phyloP scores from a whole-genome alignment of 2,797 vertebrate species.

The Heliangelus exortis region DNA sequence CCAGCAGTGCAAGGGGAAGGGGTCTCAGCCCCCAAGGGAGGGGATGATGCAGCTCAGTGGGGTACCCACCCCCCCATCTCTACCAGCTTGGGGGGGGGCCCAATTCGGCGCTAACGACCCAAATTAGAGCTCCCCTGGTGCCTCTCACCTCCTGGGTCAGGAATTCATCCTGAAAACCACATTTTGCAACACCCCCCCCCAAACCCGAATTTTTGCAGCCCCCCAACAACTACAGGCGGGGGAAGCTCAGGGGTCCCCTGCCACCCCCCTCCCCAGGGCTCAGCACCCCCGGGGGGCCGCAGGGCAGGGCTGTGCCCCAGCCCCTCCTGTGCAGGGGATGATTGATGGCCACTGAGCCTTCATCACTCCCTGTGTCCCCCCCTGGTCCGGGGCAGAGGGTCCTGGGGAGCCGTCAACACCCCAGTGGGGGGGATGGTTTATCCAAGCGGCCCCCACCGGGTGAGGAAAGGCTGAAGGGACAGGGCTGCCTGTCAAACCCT shows the following conservation, averaged over 20 bases:
- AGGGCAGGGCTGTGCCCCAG: not conserved
- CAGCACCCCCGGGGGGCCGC: not conserved
- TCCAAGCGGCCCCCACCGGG: not conserved
- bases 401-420: not conserved
- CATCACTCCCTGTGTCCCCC: not conserved
- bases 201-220: too few relatives aligned
- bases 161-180: not conserved
- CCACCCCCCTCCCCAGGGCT: not conserved
- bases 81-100: fast-evolving
- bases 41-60: not conserved
- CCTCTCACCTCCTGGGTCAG: not conserved
- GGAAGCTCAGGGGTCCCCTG: not conserved
- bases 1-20: fast-evolving
- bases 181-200: not conserved
- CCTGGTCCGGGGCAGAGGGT: not conserved
- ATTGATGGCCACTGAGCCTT: not conserved
- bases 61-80: not conserved
- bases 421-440: not conserved
- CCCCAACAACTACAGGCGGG: fast-evolving
- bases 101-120: not conserved
- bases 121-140: not conserved
- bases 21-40: fast-evolving
- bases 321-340: not conserved
- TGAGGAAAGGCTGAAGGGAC: not conserved
- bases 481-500: not conserved